Evolutionary conservation across 92 coral and sea anemone genomes (phyloP), one percentile per base, ranked within the genome.

Genomic region (Porites evermanni): DNA sequence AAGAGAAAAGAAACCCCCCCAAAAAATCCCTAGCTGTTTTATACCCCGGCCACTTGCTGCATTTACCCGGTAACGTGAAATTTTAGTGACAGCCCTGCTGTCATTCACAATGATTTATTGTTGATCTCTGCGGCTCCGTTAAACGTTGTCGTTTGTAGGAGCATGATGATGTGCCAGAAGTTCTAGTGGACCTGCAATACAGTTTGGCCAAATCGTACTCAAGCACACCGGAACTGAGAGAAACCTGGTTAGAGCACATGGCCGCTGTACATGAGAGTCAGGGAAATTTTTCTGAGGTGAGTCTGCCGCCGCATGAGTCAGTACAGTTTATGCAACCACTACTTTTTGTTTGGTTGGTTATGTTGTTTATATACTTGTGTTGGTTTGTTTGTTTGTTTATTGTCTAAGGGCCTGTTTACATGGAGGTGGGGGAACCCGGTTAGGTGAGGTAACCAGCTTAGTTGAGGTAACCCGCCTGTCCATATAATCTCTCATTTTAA

Each of bases 161-260:
- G 56, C 93, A 97, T 53, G 98, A 95, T 79, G 99, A 95, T 83
- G 91, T 95, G 52, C 94, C 98, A 44, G 98, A 97, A 84, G 95
- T 97, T 89, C 56, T 97, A 44, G 91, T 97, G 81, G 99, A 97
- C 77, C 95, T 97, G 44, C 99, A 97, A 91, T 97, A 95, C 90
- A 97, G 99, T 87, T 88, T 97, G 72, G 99, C 98, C 81, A 97
- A 97, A 89, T 97, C 99, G 68, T 97, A 97, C 89, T 97, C 99
- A 32, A 92, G 99, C 64, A 97, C 98, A 1, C 99, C 99, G 8
- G 99, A 97, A 54, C 89, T 97, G 79, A 73, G 99, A 54, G 98
- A 95, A 83, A 94, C 99, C 59, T 97, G 99, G 99, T 95, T 97
- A 47, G 98, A 97, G 65, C 95, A 95, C 89, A 97, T 97, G 99